These are phyloP conservation scores for Hydropsyche betteni DNA, from an alignment of 2,888 invertebrate genomes.

Conservation along the genomic window DNA sequence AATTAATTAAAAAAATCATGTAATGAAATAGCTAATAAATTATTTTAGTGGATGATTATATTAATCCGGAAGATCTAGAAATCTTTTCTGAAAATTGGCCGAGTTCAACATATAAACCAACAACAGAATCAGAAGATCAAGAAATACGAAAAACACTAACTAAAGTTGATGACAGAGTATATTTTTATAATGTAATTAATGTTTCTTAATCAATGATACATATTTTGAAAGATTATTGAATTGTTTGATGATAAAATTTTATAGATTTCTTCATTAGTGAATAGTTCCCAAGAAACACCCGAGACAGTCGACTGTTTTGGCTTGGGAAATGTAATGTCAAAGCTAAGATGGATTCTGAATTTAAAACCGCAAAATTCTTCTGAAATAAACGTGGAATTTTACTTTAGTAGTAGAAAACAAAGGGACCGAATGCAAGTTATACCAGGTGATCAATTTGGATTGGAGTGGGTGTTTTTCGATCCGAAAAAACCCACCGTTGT, in stretches of 20 bases:
- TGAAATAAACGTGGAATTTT: slow-evolving; percentile 64
- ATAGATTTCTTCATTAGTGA: background rate
- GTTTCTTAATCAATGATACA: background rate
- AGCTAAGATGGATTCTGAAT: slow-evolving; percentile 61
- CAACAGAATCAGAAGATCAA: background rate
- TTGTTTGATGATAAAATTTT: background rate
- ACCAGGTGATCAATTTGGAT: slow-evolving; percentile 61
- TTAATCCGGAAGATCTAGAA: slow-evolving; percentile 50
- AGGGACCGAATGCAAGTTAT: slow-evolving; percentile 61
- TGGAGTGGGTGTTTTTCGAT: slow-evolving; percentile 69
- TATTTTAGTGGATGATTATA: slow-evolving; percentile 50
- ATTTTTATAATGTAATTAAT: slow-evolving; percentile 5
- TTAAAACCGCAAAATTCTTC: slow-evolving; percentile 60
- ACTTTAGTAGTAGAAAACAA: slow-evolving; percentile 61
- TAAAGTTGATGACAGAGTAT: slow-evolving; percentile 3
- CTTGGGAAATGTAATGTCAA: slow-evolving; percentile 59
- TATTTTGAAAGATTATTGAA: background rate
- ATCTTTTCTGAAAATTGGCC: slow-evolving; percentile 39
- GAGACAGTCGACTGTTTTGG: slow-evolving; percentile 65
- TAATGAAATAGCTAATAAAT: background rate
- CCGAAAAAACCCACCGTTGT: slow-evolving; percentile 65
- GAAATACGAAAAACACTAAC: background rate
- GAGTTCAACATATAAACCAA: slow-evolving; percentile 10
- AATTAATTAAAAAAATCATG: too few species aligned
- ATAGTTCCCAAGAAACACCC: background rate